phyloP scores from a whole-genome alignment of 2,888 invertebrate genomes.

The Temnothorax rugatulus region DNA sequence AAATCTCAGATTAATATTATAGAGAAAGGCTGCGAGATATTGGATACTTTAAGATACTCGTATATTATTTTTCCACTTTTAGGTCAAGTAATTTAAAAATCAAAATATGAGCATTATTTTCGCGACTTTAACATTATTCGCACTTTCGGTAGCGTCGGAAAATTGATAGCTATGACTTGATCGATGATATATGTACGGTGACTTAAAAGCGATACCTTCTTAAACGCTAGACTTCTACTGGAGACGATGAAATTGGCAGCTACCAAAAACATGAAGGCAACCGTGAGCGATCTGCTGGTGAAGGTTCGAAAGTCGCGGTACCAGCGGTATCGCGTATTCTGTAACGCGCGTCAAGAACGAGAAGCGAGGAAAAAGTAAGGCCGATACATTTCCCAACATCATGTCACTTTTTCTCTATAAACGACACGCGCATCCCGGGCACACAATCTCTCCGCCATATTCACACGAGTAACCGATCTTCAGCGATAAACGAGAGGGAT shows the following conservation, averaged over 20 bases:
- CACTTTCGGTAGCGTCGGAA: neutral
- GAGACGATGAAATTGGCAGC: constrained; percentile 51
- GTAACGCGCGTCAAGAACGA: constrained; percentile 74
- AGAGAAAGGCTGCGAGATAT: neutral
- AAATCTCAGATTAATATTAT: neutral
- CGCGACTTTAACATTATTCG: neutral
- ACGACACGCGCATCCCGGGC: constrained; percentile 59
- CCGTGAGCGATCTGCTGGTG: constrained; percentile 66
- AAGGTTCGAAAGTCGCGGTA: constrained; percentile 77
- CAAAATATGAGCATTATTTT: neutral
- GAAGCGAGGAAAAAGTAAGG: constrained; percentile 78
- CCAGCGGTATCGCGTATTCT: constrained; percentile 79
- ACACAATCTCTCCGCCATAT: constrained; percentile 20
- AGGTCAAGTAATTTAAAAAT: neutral
- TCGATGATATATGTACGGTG: constrained; percentile 28
- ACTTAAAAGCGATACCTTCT: constrained; percentile 32
- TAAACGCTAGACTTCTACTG: constrained; percentile 57
- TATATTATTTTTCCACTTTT: neutral
- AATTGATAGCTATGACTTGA: constrained; percentile 11
- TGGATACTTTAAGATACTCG: neutral
- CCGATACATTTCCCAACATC: constrained; percentile 52
- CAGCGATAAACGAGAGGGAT: neutral
- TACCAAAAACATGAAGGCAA: constrained; percentile 57
- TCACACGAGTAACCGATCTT: neutral
- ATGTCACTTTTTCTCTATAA: constrained; percentile 46